Evolutionary conservation across 2,113 vertebrate genomes (phyloP), one percentile per base, ranked within the genome.

Genomic region (Mandrillus leucophaeus): DNA sequence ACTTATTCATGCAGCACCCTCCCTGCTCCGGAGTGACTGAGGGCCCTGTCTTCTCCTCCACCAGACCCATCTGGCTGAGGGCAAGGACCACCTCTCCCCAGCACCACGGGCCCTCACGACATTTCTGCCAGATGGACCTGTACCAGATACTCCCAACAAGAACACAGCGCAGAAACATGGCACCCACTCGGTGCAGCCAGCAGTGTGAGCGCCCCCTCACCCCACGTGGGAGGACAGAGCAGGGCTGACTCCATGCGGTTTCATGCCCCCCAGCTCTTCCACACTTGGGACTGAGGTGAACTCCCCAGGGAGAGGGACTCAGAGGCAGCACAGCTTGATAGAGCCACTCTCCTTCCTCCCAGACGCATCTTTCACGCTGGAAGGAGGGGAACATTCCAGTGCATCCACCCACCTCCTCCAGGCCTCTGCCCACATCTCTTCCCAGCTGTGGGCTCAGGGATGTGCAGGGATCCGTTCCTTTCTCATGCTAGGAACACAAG

Each of bases 1-100:
- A n/a, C 20, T 13, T 0, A 1, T 30, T 22, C 30, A 0, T 1
- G 10, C 2, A 45, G 32, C 22, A 27, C 6, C 64, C 13, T 23
- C 5, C 25, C 81, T 23, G 35, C 57, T 57, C 25, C 7, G 78
- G 14, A 61, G 16, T 6, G 20, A n/a, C 1, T 3, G 25, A 64
- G 32, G 30, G 18, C 8, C 27, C 12, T n/a, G 6, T 6, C 4
- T 52, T 20, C 66, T 35, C 61, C 43, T 35, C 18, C 38, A 18
- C 13, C 64, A 93, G 55, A 68, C 32, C 27, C 6, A 8, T 12
- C 18, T 2, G 10, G 23, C 30, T 8, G 17, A 12, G 6, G 38
- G 61, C 35, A 66, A 64, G 40, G 38, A 18, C 73, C 6, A 22
- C 55, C 38, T 23, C 35, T 20, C 17, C 61, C 52, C 40, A 23